A percentile compares a stretch with the other conserved stretches of the same genome.
phyloP scores from a whole-genome alignment of 2,888 invertebrate genomes.

The Acrocyrtus sp. region DNA sequence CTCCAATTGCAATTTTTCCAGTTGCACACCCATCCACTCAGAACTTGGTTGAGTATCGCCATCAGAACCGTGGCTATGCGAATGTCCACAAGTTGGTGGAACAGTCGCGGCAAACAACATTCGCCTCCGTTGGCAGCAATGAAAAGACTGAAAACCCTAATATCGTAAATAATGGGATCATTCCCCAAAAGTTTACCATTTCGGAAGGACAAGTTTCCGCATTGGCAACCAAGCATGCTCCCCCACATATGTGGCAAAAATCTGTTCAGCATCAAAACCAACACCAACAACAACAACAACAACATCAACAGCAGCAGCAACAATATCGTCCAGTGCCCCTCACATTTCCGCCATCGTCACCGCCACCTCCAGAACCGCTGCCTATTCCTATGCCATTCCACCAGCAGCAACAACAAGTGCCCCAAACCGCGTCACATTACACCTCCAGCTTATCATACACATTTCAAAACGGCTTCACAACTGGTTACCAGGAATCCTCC shows the following conservation, averaged over 20 bases:
- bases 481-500: background rate
- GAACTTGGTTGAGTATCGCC: background rate
- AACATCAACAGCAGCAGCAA: background rate
- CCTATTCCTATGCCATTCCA: background rate
- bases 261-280: constrained; percentile 13
- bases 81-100: background rate
- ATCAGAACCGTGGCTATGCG: background rate
- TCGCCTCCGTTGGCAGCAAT: background rate
- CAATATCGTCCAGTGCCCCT: constrained; percentile 20
- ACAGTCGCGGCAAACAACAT: background rate
- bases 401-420: background rate
- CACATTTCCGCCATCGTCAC: constrained; percentile 31
- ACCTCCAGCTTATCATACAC: constrained; percentile 29
- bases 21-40: background rate
- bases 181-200: background rate
- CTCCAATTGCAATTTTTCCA: no score
- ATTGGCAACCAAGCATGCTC: constrained; percentile 6
- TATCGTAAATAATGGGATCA: no score
- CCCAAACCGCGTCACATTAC: constrained; percentile 24
- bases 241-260: constrained; percentile 1
- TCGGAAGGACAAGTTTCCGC: constrained; percentile 7
- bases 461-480: constrained; percentile 14
- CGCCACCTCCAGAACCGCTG: constrained; percentile 18
- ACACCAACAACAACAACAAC: no score
- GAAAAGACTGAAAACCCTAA: no score